Evolutionary conservation across 2,888 invertebrate genomes (phyloP).

Genomic region (Dryobota labecula): DNA sequence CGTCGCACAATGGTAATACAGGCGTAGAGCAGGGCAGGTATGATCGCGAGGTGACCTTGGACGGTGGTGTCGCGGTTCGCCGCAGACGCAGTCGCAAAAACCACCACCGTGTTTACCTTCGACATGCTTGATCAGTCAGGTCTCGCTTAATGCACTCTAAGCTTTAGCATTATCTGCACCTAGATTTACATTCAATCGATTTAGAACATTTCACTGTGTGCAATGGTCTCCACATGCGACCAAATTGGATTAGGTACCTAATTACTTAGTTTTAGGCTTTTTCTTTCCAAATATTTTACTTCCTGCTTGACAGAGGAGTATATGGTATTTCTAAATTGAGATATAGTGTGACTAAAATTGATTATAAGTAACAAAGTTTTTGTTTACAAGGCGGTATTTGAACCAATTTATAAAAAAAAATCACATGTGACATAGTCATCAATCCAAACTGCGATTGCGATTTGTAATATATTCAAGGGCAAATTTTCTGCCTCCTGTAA

Average conservation of each 20-base stretch:
- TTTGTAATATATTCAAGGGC: slow-evolving; percentile 79
- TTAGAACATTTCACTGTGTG: slow-evolving; percentile 14
- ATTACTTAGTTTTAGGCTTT: background rate
- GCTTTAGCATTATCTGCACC: slow-evolving; percentile 43
- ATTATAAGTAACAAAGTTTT: slow-evolving; percentile 9
- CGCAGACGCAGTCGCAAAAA: slow-evolving; percentile 79
- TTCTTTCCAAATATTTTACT: slow-evolving; percentile 7
- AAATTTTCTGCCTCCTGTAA: slow-evolving; percentile 62
- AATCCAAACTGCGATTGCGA: slow-evolving; percentile 72
- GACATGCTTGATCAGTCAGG: slow-evolving; percentile 75
- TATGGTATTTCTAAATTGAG: background rate
- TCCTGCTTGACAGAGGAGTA: background rate
- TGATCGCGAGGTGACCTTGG: slow-evolving; percentile 80
- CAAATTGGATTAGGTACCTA: background rate
- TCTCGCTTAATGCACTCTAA: slow-evolving; percentile 58
- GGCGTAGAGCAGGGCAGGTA: slow-evolving; percentile 79
- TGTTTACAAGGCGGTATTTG: slow-evolving; percentile 8
- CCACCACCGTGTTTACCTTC: slow-evolving; percentile 76
- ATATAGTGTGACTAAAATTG: background rate
- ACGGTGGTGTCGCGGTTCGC: slow-evolving; percentile 80
- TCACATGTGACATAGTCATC: slow-evolving; percentile 66
- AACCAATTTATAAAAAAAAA: slow-evolving; percentile 47
- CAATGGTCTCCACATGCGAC: background rate
- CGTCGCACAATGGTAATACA: slow-evolving; percentile 73
- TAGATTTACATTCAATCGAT: slow-evolving; percentile 43